phyloP scores from a whole-genome alignment of 2,113 vertebrate genomes.

The Microtus richardsoni region DNA sequence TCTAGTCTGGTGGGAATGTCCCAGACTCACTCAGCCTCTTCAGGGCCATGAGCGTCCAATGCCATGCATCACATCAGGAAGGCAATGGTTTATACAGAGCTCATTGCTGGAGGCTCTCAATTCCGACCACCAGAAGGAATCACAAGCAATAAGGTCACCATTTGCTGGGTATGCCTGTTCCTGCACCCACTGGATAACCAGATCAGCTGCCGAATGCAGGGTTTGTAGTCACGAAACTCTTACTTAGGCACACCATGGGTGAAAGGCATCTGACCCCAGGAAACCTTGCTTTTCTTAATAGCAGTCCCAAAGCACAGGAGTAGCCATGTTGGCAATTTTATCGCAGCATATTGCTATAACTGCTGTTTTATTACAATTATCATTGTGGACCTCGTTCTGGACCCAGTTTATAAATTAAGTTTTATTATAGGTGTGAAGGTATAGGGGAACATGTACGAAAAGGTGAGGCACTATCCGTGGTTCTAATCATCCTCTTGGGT shows the following conservation, averaged over 20 bases:
- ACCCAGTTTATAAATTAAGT: neutral
- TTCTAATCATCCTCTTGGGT: neutral
- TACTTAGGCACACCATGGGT: neutral
- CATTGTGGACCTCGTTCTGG: neutral
- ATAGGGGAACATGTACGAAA: neutral
- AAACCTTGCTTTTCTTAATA: neutral
- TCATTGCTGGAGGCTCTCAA: neutral
- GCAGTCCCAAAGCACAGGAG: neutral
- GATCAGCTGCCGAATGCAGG: neutral
- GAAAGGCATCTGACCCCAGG: no score
- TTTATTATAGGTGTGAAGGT: neutral
- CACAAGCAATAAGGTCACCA: neutral
- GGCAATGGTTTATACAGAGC: neutral
- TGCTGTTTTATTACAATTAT: neutral
- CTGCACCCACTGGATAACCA: neutral
- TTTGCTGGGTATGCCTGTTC: neutral
- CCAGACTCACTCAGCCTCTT: neutral
- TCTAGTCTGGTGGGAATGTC: neutral
- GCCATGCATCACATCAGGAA: neutral
- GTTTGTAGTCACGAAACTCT: neutral
- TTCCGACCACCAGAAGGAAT: neutral
- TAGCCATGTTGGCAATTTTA: neutral
- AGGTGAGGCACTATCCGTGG: neutral
- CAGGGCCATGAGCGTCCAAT: neutral
- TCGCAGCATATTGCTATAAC: neutral